These are phyloP conservation scores for Gadus macrocephalus DNA, from an alignment of 2,113 vertebrate species.

Conservation along the genomic window DNA sequence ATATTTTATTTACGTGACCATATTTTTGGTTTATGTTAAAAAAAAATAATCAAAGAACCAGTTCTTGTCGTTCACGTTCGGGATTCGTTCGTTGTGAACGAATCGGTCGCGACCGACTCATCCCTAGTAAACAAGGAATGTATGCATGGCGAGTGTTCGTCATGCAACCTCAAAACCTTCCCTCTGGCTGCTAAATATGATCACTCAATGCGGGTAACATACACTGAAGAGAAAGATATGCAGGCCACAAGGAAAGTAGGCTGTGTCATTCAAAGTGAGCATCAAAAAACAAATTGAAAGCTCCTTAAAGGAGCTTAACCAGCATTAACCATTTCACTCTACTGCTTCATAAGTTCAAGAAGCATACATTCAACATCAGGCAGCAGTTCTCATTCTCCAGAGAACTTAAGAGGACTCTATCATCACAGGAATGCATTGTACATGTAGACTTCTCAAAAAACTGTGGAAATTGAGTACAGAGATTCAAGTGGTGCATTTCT, in stretches of 20 bases:
- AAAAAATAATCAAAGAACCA: too few relatives aligned
- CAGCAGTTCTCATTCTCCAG: slow-evolving; percentile 7
- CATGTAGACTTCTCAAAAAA: slow-evolving; percentile 13
- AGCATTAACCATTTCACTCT: not conserved
- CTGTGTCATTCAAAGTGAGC: slow-evolving; percentile 21
- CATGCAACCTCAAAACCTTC: slow-evolving; percentile 14
- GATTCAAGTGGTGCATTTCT: not conserved
- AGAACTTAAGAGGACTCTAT: slow-evolving; percentile 3
- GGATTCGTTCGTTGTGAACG: too few relatives aligned
- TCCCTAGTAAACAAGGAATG: not conserved
- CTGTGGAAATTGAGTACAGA: not conserved
- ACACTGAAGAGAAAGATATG: not conserved
- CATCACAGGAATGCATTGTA: slow-evolving; percentile 11
- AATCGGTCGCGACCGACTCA: too few relatives aligned
- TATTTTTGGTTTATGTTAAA: too few relatives aligned
- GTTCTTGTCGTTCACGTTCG: too few relatives aligned
- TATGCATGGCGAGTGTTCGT: slow-evolving; percentile 14
- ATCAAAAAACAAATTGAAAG: slow-evolving; percentile 15
- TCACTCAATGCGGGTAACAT: not conserved
- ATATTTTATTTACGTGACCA: too few relatives aligned
- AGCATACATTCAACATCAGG: slow-evolving; percentile 18
- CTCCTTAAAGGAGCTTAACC: slow-evolving; percentile 22
- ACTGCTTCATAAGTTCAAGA: slow-evolving; percentile 22
- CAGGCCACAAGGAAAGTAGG: slow-evolving; percentile 18
- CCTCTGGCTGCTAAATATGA: slow-evolving; percentile 6